Conservation (phyloP, 2,888 invertebrate species). For the Coenonympha glycerion region DNA sequence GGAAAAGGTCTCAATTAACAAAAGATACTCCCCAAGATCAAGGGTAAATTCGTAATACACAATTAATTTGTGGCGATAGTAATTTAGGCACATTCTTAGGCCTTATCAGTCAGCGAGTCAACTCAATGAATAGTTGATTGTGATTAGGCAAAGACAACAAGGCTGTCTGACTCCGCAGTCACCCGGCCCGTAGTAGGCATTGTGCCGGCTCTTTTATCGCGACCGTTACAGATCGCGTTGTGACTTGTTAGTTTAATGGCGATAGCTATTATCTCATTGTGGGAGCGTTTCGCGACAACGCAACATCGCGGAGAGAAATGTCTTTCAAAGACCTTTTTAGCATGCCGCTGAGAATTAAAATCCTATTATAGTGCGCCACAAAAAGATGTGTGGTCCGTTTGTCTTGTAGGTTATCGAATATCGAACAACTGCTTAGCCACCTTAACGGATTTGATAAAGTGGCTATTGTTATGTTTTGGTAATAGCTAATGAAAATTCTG, state of each 20-base stretch:
- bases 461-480: too few relatives aligned
- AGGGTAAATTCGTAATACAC: too few relatives aligned
- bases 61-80: too few relatives aligned
- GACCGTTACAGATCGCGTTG: conserved; percentile 19
- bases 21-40: too few relatives aligned
- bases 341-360: background rate
- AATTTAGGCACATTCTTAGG: background rate
- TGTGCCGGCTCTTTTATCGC: conserved; percentile 4
- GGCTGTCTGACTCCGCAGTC: background rate
- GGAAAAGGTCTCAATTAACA: too few relatives aligned
- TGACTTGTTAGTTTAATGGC: conserved; percentile 18
- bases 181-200: background rate
- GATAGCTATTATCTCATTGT: conserved; percentile 16
- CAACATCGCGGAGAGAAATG: background rate
- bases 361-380: background rate
- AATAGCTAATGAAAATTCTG: too few relatives aligned
- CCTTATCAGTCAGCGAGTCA: background rate
- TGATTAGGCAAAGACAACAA: background rate
- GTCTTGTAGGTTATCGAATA: too few relatives aligned
- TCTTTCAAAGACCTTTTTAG: background rate
- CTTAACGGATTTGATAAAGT: too few relatives aligned
- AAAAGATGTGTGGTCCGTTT: too few relatives aligned
- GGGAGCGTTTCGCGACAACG: conserved; percentile 2
- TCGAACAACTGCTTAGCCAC: too few relatives aligned
- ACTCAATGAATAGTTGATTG: background rate